Conservation (phyloP, 2,797 vertebrate species). For the Chaetodon trifasciatus region DNA sequence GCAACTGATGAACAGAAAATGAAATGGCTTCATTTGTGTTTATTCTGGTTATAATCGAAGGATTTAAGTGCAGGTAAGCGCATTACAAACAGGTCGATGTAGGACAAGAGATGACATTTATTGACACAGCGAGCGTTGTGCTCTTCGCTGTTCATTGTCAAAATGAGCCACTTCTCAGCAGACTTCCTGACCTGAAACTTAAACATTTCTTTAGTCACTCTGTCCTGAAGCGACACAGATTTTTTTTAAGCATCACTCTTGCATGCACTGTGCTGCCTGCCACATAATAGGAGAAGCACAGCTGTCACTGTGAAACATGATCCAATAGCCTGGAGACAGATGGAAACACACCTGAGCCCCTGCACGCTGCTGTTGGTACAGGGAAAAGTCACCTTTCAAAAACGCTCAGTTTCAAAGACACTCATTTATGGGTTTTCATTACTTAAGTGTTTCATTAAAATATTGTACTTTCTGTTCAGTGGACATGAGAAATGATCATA, state of each 20-base stretch:
- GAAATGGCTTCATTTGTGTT: neutral
- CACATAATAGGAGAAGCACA: conserved; percentile 27
- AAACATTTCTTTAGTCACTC: conserved; percentile 13
- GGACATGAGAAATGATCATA: neutral
- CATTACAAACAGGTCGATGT: neutral
- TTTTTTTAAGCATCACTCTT: conserved; percentile 10
- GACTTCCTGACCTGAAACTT: conserved; percentile 28
- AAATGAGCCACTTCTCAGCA: neutral
- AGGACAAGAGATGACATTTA: neutral
- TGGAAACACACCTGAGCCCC: conserved; percentile 37
- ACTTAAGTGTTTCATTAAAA: neutral
- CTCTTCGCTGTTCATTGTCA: neutral
- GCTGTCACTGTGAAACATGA: conserved; percentile 42
- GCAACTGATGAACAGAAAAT: neutral
- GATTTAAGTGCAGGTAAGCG: neutral
- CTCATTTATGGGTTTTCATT: neutral
- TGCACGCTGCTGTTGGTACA: conserved; percentile 16
- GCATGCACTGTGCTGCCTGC: neutral
- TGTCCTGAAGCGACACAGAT: neutral
- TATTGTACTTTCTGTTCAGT: neutral
- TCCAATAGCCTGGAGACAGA: conserved; percentile 39
- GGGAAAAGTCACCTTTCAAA: conserved; percentile 7
- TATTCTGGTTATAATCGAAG: neutral
- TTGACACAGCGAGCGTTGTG: rapidly evolving
- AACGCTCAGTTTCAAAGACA: neutral